Evolutionary conservation across 1,140 invertebrate genomes (phyloP), one percentile per base, ranked within the genome.

Genomic region (Drosophila persimilis): DNA sequence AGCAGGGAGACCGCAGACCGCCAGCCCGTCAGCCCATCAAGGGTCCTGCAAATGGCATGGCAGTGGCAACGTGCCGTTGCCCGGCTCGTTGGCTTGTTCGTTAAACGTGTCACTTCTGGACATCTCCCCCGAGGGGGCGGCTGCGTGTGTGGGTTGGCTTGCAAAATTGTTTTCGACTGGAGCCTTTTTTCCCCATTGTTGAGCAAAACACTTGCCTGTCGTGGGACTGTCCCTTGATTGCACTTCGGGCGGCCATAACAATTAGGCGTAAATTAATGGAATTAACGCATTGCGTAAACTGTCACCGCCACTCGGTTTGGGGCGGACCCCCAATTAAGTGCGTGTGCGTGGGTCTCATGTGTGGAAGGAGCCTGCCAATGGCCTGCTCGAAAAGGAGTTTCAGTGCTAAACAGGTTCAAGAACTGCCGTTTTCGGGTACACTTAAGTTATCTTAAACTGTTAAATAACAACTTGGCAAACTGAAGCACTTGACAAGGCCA

Each of bases 211-310:
- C 60, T 77, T 48, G 73, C 48, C 52, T 54, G 47, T 24, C 53
- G 3, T 39, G 48, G 58, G 56, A 44, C 51, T 20, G 50, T 41
- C 48, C 80, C 71, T 78, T 86, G 83, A 86, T 86, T 88, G 75
- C 83, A 86, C 81, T 80, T 77, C 75, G 61, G 81, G 81, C 83
- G 83, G 54, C 51, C 83, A 81, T 86, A 86, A 86, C 74, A 86
- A 86, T 86, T 86, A 86, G 83, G 63, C 53, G 72, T 73, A 81
- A 86, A 85, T 85, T 85, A 85, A 85, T 76, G 73, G 74, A 85
- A 85, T 85, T 85, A 85, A 85, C 81, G 80, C 81, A 35, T 65
- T 67, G 55, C 76, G 77, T 70, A 67, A 80, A 86, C 81, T 86
- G 81, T 75, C 72, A 74, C 43, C 60, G 8, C 31, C 31, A 73